These are phyloP conservation scores for Actinernus sp. DNA, from an alignment of 92 coral and sea anemone species.

Conservation along the genomic window DNA sequence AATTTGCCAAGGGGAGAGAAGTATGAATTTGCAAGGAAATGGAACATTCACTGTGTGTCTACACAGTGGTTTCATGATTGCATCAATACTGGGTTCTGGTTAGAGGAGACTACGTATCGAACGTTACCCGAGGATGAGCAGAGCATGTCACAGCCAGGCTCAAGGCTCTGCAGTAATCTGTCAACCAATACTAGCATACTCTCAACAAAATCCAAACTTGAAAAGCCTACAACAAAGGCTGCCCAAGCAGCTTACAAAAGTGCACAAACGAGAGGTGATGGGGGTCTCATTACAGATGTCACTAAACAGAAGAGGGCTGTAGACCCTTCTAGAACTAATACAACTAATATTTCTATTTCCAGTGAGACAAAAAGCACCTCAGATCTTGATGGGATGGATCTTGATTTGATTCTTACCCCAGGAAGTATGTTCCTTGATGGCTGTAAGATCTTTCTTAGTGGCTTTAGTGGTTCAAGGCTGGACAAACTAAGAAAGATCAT, in stretches of 20 bases:
- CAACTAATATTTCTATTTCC: neutral
- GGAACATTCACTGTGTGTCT: constrained; percentile 92
- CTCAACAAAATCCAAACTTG: constrained; percentile 29
- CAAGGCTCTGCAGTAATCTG: constrained; percentile 48
- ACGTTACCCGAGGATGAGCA: constrained; percentile 67
- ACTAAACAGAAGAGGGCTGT: constrained; percentile 11
- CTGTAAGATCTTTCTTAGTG: constrained; percentile 89
- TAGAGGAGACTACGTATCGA: constrained; percentile 72
- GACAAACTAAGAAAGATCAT: constrained; percentile 85
- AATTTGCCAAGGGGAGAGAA: constrained; percentile 89
- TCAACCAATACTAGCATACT: constrained; percentile 44
- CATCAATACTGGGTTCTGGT: constrained; percentile 82
- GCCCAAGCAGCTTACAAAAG: constrained; percentile 91
- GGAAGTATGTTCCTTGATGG: constrained; percentile 97
- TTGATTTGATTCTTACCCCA: constrained; percentile 65
- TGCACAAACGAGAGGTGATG: constrained; percentile 84
- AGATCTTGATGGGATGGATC: constrained; percentile 42
- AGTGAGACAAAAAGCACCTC: constrained; percentile 19
- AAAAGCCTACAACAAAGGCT: constrained; percentile 59
- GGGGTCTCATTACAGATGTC: constrained; percentile 58
- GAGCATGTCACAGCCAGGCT: constrained; percentile 53
- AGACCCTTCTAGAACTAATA: constrained; percentile 10
- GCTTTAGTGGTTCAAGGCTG: constrained; percentile 72
- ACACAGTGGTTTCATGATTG: constrained; percentile 94
- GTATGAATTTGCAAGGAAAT: constrained; percentile 84